Percentiles rank a stretch among this genome's conserved stretches.
Evolutionary conservation across 2,888 invertebrate species (phyloP).

Genomic region (Endotricha flammealis): DNA sequence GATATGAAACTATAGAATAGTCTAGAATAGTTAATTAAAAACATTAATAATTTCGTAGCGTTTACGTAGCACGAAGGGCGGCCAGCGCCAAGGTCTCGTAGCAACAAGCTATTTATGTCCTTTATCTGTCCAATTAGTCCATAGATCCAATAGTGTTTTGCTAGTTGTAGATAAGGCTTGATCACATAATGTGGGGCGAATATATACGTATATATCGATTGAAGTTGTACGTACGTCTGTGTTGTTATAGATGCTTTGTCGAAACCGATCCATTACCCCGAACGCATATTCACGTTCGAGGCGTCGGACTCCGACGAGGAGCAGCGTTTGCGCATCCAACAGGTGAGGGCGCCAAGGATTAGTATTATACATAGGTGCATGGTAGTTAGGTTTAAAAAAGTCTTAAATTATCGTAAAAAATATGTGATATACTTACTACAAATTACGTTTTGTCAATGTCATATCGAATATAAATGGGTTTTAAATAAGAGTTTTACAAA

Average conservation of each 20-base stretch:
- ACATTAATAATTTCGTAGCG: conserved; percentile 31
- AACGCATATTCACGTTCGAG: conserved; percentile 74
- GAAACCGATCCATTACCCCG: conserved; percentile 74
- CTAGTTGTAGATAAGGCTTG: conserved; percentile 10
- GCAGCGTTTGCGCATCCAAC: conserved; percentile 71
- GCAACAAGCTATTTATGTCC: conserved; percentile 13
- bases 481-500: no score
- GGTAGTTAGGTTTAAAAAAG: neutral
- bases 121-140: conserved; percentile 5
- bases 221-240: conserved; percentile 71
- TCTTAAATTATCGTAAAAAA: no score
- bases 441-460: no score
- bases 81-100: conserved; percentile 31
- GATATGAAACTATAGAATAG: conserved; percentile 4
- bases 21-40: conserved; percentile 29
- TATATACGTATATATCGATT: conserved; percentile 20
- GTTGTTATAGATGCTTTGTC: conserved; percentile 78
- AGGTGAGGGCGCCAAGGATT: conserved; percentile 47
- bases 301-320: conserved; percentile 71
- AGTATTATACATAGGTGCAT: conserved; percentile 4
- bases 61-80: conserved; percentile 40
- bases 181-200: conserved; percentile 4
- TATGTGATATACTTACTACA: no score
- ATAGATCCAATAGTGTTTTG: conserved; percentile 5
- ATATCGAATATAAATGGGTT: no score